Conservation (phyloP, 1,140 invertebrate genomes). For the Maniola jurtina region DNA sequence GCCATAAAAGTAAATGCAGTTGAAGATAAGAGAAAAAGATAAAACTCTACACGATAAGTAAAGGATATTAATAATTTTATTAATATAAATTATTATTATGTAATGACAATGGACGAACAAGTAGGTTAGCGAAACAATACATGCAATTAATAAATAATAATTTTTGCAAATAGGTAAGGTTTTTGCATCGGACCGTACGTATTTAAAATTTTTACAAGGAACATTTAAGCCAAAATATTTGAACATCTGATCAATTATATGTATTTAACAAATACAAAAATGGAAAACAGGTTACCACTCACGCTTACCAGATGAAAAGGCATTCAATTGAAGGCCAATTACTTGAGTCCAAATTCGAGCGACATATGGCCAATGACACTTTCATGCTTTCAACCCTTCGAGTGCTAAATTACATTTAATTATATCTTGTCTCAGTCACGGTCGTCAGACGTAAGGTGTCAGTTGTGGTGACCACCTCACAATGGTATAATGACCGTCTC, state of each 20-base stretch:
- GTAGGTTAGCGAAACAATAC: no score
- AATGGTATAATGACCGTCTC: slow-evolving; percentile 51
- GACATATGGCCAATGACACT: slow-evolving; percentile 67
- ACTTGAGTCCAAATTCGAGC: slow-evolving; percentile 23
- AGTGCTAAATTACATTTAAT: slow-evolving; percentile 70
- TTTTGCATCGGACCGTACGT: no score
- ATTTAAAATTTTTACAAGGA: no score
- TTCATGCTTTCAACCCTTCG: slow-evolving; percentile 54
- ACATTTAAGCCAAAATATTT: neutral
- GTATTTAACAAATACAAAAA: slow-evolving; percentile 13
- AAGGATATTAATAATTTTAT: no score
- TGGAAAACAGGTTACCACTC: neutral
- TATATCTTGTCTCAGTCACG: slow-evolving; percentile 60
- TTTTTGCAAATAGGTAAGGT: no score
- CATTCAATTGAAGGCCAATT: slow-evolving; percentile 31
- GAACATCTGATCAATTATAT: slow-evolving; percentile 12
- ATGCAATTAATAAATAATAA: no score
- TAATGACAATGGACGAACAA: no score
- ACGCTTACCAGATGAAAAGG: slow-evolving; percentile 28
- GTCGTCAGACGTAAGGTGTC: slow-evolving; percentile 60
- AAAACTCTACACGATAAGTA: no score
- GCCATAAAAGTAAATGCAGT: no score
- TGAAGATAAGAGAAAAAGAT: no score
- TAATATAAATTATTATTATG: no score
- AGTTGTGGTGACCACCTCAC: slow-evolving; percentile 70